These are phyloP conservation scores for Peromyscus maniculatus DNA, from an alignment of 2,113 vertebrate genomes.

Conservation along the genomic window DNA sequence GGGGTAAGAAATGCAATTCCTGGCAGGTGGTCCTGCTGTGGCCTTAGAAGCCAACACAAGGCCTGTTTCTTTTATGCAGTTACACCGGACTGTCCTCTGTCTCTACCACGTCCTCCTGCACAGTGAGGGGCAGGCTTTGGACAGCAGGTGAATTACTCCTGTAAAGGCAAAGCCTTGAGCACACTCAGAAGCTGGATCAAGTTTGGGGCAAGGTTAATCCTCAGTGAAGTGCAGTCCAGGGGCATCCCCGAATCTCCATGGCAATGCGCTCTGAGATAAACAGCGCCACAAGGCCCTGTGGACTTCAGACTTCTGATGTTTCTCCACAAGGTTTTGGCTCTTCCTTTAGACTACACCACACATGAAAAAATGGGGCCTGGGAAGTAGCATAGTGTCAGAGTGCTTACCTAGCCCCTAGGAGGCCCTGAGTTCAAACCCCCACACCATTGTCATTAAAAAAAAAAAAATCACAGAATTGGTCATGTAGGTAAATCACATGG, in stretches of 20 bases:
- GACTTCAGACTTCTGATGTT: neutral
- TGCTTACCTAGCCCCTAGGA: neutral
- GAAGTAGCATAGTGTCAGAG: neutral
- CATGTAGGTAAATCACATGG: neutral
- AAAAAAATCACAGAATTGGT: neutral
- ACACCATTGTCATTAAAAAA: too few relatives aligned
- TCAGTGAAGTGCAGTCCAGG: neutral
- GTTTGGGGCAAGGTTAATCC: slow-evolving; percentile 43
- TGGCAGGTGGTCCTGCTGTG: neutral
- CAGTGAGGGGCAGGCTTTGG: slow-evolving; percentile 3
- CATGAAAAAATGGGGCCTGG: neutral
- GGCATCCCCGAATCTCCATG: neutral
- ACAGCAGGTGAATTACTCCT: neutral
- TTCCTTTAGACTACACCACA: neutral
- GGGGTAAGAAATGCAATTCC: neutral
- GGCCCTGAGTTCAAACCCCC: neutral
- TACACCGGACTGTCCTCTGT: neutral
- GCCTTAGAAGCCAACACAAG: neutral
- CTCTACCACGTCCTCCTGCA: neutral
- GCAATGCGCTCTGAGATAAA: neutral
- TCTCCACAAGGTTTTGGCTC: neutral
- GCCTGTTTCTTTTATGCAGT: neutral
- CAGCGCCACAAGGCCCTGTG: too few relatives aligned
- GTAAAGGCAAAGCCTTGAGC: neutral
- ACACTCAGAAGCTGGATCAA: neutral